A percentile compares a stretch with the other conserved stretches of the same genome.
These are phyloP conservation scores for Carassius gibelio DNA, from an alignment of 2,113 vertebrate species.

Conservation along the genomic window DNA sequence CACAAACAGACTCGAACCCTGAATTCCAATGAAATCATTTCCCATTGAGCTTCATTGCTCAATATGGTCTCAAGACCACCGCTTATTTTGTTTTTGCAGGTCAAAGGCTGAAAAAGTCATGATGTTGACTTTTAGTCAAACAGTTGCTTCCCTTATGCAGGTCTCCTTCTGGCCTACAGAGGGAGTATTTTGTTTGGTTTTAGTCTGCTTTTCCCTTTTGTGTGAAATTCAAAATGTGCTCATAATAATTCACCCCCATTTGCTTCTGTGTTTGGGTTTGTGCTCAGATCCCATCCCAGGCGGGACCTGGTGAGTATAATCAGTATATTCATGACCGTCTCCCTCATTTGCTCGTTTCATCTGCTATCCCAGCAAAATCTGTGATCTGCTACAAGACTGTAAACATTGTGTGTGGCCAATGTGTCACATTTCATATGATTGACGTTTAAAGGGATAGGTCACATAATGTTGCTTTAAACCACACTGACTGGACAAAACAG, in stretches of 20 bases:
- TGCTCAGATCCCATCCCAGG: slow-evolving; percentile 50
- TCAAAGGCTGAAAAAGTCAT: background rate
- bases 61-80: background rate
- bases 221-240: slow-evolving; percentile 5
- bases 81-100: background rate
- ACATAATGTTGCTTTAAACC: background rate
- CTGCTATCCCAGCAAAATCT: background rate
- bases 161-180: slow-evolving; percentile 44
- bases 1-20: background rate
- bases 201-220: background rate
- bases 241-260: background rate
- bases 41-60: background rate
- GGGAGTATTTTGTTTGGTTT: slow-evolving; percentile 44
- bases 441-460: background rate
- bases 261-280: slow-evolving; percentile 39
- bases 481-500: background rate
- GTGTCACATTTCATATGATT: background rate
- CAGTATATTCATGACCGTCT: slow-evolving; percentile 63
- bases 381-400: background rate
- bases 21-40: background rate
- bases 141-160: background rate
- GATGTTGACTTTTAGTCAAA: background rate
- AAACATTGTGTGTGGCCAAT: slow-evolving; percentile 47
- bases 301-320: slow-evolving; percentile 45
- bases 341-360: slow-evolving; percentile 36